Evolutionary conservation across 2,113 vertebrate genomes (phyloP).

Genomic region (Xerus inauris): DNA sequence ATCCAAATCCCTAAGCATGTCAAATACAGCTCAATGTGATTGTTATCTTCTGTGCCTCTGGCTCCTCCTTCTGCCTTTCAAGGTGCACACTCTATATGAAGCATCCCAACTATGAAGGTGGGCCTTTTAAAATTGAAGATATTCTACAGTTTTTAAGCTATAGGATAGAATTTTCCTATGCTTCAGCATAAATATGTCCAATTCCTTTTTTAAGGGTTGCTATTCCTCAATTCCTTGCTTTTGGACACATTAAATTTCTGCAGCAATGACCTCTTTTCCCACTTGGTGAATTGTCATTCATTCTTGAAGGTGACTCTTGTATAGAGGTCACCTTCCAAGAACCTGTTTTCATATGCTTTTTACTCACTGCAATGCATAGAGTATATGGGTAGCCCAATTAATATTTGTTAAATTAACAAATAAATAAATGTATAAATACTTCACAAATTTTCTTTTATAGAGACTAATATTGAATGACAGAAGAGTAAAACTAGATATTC

Average conservation of each 20-base stretch:
- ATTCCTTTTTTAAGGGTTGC: not conserved
- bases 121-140: not conserved
- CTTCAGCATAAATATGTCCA: not conserved
- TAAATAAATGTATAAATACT: not conserved
- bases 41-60: not conserved
- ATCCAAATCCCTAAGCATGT: not conserved
- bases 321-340: not conserved
- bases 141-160: not conserved
- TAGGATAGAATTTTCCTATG: not conserved
- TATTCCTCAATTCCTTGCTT: not conserved
- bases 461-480: not conserved
- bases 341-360: not conserved
- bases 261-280: not conserved
- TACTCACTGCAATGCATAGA: not conserved
- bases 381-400: not conserved
- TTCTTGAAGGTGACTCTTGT: not conserved
- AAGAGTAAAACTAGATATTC: not conserved
- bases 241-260: not conserved
- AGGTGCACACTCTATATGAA: not conserved
- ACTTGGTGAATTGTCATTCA: not conserved
- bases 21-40: not conserved
- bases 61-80: not conserved
- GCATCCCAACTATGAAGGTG: not conserved
- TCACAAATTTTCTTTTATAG: not conserved
- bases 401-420: not conserved